These are phyloP conservation scores for Trichogramma dendrolimi DNA, from an alignment of 2,888 invertebrate species.

Conservation along the genomic window DNA sequence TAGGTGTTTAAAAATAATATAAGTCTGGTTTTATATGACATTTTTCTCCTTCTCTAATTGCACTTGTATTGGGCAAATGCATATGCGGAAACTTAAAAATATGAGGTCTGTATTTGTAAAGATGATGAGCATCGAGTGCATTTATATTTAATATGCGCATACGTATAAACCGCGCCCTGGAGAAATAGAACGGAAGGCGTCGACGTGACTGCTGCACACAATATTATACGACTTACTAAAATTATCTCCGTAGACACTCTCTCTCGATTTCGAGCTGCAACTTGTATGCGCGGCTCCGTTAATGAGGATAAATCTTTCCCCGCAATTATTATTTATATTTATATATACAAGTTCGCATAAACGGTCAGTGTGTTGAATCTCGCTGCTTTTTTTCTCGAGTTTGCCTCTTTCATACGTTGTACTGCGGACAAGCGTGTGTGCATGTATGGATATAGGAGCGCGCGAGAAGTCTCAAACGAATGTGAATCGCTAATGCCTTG, in stretches of 20 bases:
- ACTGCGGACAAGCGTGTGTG: too few relatives aligned
- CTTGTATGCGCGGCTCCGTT: conserved; percentile 9
- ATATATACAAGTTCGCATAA: neutral
- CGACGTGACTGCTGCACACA: conserved; percentile 14
- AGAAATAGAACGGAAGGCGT: conserved; percentile 43
- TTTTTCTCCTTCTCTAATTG: too few relatives aligned
- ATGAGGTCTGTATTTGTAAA: too few relatives aligned
- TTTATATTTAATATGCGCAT: neutral
- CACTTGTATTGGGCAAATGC: too few relatives aligned
- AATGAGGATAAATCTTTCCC: conserved; percentile 20
- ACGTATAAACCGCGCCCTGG: conserved; percentile 18
- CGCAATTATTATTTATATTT: conserved; percentile 14
- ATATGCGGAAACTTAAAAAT: too few relatives aligned
- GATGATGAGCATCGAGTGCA: neutral
- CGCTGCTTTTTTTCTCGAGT: too few relatives aligned
- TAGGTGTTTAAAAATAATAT: too few relatives aligned
- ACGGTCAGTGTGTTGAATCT: neutral
- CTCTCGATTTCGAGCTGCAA: neutral
- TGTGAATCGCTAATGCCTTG: too few relatives aligned
- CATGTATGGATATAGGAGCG: too few relatives aligned
- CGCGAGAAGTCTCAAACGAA: too few relatives aligned
- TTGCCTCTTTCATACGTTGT: too few relatives aligned
- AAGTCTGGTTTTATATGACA: too few relatives aligned
- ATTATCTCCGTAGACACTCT: neutral
- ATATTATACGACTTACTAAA: neutral